Percentiles rank a stretch among this genome's conserved stretches.
Evolutionary conservation across 35 echinoderm and acorn worm genomes (phyloP).

Genomic region (Amphiura filiformis): DNA sequence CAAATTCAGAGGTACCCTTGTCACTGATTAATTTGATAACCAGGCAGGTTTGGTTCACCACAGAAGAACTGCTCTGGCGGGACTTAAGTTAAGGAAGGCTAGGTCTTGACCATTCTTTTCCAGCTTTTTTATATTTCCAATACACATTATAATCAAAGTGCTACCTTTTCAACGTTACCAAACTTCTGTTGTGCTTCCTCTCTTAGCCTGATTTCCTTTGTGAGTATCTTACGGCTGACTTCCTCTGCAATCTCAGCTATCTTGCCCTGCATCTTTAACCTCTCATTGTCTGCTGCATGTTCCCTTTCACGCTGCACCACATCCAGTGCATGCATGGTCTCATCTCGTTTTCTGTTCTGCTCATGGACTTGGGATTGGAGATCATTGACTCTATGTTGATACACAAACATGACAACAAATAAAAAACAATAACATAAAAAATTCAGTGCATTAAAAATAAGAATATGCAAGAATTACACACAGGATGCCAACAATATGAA

Average conservation of each 20-base stretch:
- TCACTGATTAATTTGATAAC: no score
- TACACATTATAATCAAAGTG: no score
- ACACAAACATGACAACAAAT: neutral
- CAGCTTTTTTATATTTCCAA: no score
- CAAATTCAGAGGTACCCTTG: no score
- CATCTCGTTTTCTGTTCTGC: slow-evolving; percentile 82
- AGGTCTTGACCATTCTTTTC: no score
- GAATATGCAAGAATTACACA: no score
- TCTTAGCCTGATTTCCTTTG: slow-evolving; percentile 87
- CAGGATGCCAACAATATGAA: no score
- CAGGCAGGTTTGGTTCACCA: no score
- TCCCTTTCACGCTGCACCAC: slow-evolving; percentile 88
- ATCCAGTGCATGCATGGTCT: slow-evolving; percentile 87
- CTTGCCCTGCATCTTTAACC: slow-evolving; percentile 96
- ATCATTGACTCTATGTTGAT: slow-evolving; percentile 71
- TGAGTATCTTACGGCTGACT: slow-evolving; percentile 94
- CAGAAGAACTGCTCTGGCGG: no score
- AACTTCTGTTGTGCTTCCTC: slow-evolving; percentile 99
- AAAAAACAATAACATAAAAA: no score
- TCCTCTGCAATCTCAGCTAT: slow-evolving; percentile 98
- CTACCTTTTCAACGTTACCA: slow-evolving; percentile 97
- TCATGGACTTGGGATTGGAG: slow-evolving; percentile 86
- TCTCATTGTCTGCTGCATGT: slow-evolving; percentile 93
- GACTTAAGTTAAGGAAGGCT: no score
- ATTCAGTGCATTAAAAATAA: no score